Conservation (phyloP, 2,113 vertebrate species). For the Jacana jacana region DNA sequence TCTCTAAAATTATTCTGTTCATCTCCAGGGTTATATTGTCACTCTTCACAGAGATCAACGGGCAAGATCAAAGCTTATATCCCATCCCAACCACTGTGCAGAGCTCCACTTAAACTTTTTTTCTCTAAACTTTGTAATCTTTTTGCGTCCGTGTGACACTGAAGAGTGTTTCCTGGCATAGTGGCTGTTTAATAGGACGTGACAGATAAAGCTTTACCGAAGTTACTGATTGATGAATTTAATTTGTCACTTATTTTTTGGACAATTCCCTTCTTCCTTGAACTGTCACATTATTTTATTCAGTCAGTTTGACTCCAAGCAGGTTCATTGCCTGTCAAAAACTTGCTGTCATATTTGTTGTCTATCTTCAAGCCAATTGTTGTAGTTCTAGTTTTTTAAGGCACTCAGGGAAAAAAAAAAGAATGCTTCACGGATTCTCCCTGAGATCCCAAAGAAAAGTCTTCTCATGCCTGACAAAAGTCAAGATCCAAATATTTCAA, state of each 20-base stretch:
- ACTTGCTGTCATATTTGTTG: background rate
- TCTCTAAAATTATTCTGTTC: background rate
- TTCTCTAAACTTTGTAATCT: background rate
- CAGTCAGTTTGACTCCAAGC: background rate
- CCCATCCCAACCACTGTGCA: background rate
- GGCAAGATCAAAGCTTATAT: background rate
- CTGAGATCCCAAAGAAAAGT: background rate
- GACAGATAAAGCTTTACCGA: background rate
- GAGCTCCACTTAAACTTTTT: background rate
- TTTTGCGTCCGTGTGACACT: background rate
- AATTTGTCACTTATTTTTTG: background rate
- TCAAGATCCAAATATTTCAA: background rate
- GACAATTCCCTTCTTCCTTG: background rate
- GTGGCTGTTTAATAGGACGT: background rate
- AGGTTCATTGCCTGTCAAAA: background rate
- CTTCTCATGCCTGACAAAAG: background rate
- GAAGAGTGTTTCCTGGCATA: background rate
- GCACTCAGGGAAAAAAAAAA: background rate
- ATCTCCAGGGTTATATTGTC: background rate
- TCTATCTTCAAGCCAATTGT: background rate
- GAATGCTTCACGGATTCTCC: background rate
- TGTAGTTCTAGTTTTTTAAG: background rate
- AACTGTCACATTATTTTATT: background rate
- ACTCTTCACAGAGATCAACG: background rate
- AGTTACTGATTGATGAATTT: background rate